Base-by-base conservation (phyloP, 2,888 invertebrate species). In the Ectemnius cavifrons region DNA sequence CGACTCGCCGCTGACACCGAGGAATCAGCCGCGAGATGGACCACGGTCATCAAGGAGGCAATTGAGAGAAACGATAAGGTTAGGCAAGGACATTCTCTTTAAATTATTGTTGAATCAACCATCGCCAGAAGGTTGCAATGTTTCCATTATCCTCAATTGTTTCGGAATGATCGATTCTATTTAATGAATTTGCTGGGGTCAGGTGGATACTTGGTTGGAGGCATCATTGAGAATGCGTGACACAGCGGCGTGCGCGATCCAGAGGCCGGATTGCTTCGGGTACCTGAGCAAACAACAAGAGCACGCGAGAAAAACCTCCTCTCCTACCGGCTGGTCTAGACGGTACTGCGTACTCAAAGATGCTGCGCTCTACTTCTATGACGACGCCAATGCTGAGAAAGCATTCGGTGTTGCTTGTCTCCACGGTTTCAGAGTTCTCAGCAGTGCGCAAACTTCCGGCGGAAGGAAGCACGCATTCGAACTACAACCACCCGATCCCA, bases 311-410 rank as follows among this genome's bases (percentile, higher is more conserved):
- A 88, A 88, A 69, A 95, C 96, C 64, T 95, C 95, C 73, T 95
- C 96, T 85, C 96, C 97, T 93, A 96, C 96, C 88, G 95, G 96
- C 20, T 98, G 98, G 98, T 96, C 96, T 75, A 95, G 96, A 87
- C 94, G 97, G 66, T 98, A 97, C 92, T 98, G 98, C 92, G 96
- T 99, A 47, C 93, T 98, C 60, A 98, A 98, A 91, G 98, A 98
- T 90, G 98, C 98, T 58, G 97, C 97, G 84, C 93, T 98, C 27
- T 98, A 97, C 92, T 97, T 98, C 91, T 98, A 97, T 92, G 95
- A 95, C 83, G 97, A 97, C 89, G 95, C 95, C 3, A 96, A 95
- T 89, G 95, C 97, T 85, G 96, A 96, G 89, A 95, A 93, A 89
- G 97, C 98, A 79, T 95, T 97, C 91, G 98, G 98, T 72, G 97